Evolutionary conservation across 2,888 invertebrate genomes (phyloP).

Genomic region (Cheilosia pagana): DNA sequence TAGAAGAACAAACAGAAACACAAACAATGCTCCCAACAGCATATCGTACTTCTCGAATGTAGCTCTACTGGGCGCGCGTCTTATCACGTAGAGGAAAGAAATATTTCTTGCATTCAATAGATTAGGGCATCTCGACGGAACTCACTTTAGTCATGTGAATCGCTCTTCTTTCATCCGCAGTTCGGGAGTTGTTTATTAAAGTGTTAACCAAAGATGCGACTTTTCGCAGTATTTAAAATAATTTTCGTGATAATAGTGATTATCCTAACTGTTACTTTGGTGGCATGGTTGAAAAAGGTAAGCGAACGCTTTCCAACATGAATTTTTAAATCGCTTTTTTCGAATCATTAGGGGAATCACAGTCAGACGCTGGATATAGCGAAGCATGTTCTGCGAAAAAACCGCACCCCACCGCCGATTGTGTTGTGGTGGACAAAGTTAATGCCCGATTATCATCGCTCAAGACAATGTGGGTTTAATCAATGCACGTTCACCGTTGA

Average conservation of each 20-base stretch:
- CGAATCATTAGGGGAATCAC: neutral
- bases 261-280: slow-evolving; percentile 26
- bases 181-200: slow-evolving; percentile 13
- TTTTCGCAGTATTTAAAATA: slow-evolving; percentile 56
- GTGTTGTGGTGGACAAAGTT: slow-evolving; percentile 77
- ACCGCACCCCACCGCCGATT: slow-evolving; percentile 43
- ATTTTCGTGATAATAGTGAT: slow-evolving; percentile 45
- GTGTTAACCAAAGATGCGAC: slow-evolving; percentile 56
- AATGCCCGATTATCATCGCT: slow-evolving; percentile 71
- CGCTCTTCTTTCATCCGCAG: slow-evolving; percentile 1
- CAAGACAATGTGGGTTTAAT: slow-evolving; percentile 76
- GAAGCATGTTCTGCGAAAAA: neutral
- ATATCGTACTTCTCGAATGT: neutral
- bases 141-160: slow-evolving; percentile 46
- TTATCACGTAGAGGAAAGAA: neutral
- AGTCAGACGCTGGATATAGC: neutral
- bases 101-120: neutral
- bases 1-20: neutral
- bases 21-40: slow-evolving; percentile 10
- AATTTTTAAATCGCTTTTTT: neutral
- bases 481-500: slow-evolving; percentile 77
- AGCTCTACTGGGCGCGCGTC: neutral
- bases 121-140: neutral
- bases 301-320: neutral
- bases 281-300: slow-evolving; percentile 46